Evolutionary conservation across 2,888 invertebrate species (phyloP).

Genomic region (Patella ulyssiponensis): DNA sequence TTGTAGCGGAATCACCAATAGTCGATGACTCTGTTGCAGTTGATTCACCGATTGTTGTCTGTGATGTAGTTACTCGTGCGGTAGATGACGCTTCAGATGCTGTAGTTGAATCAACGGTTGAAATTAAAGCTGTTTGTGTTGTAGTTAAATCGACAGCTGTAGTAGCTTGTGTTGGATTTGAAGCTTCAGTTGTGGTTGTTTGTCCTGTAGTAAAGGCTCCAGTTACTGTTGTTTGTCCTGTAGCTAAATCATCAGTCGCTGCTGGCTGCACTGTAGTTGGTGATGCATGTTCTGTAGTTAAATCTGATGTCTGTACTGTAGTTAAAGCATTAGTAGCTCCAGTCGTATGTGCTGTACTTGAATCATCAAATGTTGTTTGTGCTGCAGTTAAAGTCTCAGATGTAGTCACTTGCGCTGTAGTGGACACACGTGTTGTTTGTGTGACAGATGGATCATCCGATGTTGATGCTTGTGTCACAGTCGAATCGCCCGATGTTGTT

Average conservation of each 20-base stretch:
- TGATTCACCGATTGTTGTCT: too few relatives aligned
- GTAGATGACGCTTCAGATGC: too few relatives aligned
- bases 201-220: not conserved
- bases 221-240: not conserved
- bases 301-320: not conserved
- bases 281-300: not conserved
- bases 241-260: not conserved
- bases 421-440: not conserved
- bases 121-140: too few relatives aligned
- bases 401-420: not conserved
- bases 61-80: too few relatives aligned
- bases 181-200: not conserved
- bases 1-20: not conserved
- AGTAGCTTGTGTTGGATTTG: not conserved
- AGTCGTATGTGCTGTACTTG: not conserved
- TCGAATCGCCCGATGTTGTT: too few relatives aligned
- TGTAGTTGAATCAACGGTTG: too few relatives aligned
- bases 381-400: not conserved
- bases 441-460: not conserved
- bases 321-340: not conserved
- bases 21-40: too few relatives aligned
- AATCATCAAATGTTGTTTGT: too few relatives aligned
- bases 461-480: too few relatives aligned
- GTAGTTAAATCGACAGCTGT: too few relatives aligned
- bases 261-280: not conserved